Percentiles rank a stretch among this genome's conserved stretches.
Evolutionary conservation across 2,888 invertebrate species (phyloP).

Genomic region (Flabesymbios commensalis): DNA sequence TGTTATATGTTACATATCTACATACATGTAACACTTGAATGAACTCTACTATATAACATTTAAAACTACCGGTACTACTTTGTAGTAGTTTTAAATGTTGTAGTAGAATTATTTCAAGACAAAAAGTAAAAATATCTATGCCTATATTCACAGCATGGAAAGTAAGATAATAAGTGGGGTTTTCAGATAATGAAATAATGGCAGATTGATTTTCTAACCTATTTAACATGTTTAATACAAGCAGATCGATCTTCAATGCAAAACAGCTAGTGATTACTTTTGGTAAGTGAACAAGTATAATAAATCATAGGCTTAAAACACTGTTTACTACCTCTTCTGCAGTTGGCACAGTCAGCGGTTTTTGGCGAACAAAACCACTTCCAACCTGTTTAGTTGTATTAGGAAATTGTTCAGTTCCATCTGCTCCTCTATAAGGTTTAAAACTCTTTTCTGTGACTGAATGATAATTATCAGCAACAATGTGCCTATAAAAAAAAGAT

Average conservation of each 20-base stretch:
- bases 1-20: background rate
- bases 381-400: conserved; percentile 43
- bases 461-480: conserved; percentile 55
- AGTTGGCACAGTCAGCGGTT: conserved; percentile 49
- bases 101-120: too few species aligned
- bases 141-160: too few species aligned
- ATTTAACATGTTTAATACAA: too few species aligned
- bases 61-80: too few species aligned
- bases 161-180: too few species aligned
- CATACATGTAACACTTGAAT: background rate
- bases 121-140: too few species aligned
- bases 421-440: conserved; percentile 46
- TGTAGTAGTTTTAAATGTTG: too few species aligned
- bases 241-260: too few species aligned
- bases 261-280: background rate
- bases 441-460: conserved; percentile 53
- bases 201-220: too few species aligned
- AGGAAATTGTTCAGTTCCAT: conserved; percentile 55
- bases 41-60: too few species aligned
- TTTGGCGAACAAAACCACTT: conserved; percentile 56
- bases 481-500: conserved; percentile 40
- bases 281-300: background rate
- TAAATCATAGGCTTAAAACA: too few species aligned
- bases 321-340: conserved; percentile 47
- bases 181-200: too few species aligned